Evolutionary conservation across 2,113 vertebrate genomes (phyloP).

Genomic region (Pavo muticus): DNA sequence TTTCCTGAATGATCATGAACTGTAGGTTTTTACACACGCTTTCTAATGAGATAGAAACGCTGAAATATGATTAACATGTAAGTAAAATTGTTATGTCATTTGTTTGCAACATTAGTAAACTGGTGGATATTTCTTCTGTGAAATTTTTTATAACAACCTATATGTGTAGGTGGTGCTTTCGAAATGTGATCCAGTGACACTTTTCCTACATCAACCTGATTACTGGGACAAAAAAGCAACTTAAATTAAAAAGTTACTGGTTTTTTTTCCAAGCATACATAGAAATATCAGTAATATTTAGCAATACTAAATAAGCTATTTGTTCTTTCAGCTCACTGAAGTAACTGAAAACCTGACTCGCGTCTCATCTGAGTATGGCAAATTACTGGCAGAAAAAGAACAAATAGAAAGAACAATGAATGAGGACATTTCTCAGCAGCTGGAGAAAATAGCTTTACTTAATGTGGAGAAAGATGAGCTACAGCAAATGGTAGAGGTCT

Average conservation of each 20-base stretch:
- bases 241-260: neutral
- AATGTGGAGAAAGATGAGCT: constrained; percentile 61
- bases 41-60: neutral
- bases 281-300: neutral
- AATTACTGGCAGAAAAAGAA: constrained; percentile 16
- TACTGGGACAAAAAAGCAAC: neutral
- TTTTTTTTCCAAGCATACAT: neutral
- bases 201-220: neutral
- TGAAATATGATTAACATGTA: neutral
- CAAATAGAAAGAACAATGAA: neutral
- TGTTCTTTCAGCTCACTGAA: constrained; percentile 35
- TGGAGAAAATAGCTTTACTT: constrained; percentile 42
- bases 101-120: neutral
- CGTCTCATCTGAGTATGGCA: neutral
- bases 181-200: neutral
- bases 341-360: constrained; percentile 17
- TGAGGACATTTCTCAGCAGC: constrained; percentile 13
- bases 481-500: constrained; percentile 33
- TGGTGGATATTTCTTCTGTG: neutral
- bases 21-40: neutral
- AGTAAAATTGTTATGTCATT: neutral
- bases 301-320: neutral
- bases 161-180: neutral
- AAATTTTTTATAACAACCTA: accelerated
- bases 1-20: neutral